Evolutionary conservation across 2,113 vertebrate species (phyloP).

Genomic region (Sebastes fasciatus): DNA sequence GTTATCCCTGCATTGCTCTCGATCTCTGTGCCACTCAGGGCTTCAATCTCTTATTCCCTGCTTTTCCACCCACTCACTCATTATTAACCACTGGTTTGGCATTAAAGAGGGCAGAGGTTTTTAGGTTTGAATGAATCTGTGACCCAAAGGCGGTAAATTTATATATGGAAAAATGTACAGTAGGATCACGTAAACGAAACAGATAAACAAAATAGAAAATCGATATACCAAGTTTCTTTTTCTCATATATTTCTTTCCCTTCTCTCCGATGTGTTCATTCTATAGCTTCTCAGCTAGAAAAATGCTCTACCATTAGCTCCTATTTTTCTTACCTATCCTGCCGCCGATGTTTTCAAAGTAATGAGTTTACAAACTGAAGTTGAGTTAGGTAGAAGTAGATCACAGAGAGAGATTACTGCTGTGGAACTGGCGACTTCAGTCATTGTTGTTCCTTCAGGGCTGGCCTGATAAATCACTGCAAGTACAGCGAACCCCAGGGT

Average conservation of each 20-base stretch:
- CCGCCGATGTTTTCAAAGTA: constrained; percentile 7
- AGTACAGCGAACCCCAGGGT: background rate
- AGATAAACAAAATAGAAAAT: background rate
- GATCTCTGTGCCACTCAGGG: constrained; percentile 45
- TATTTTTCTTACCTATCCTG: constrained; percentile 7
- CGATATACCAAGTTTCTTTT: background rate
- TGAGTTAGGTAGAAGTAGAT: constrained; percentile 7
- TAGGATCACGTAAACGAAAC: background rate
- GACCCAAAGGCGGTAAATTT: background rate
- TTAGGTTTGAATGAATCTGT: background rate
- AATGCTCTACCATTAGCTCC: background rate
- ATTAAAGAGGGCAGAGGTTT: constrained; percentile 25
- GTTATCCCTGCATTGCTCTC: constrained; percentile 62
- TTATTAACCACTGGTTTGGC: constrained; percentile 30
- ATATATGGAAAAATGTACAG: background rate
- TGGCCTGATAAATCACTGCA: constrained; percentile 22
- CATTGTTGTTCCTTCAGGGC: background rate
- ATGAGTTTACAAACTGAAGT: constrained; percentile 9
- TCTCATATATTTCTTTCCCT: background rate
- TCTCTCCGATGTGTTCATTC: background rate
- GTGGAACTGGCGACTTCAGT: constrained; percentile 1
- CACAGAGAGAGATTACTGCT: constrained; percentile 7
- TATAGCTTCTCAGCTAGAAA: background rate
- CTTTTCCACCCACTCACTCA: constrained; percentile 34
- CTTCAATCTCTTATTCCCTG: constrained; percentile 41